Evolutionary conservation across 92 coral and sea anemone species (phyloP).

Genomic region (Zoanthus sociatus): DNA sequence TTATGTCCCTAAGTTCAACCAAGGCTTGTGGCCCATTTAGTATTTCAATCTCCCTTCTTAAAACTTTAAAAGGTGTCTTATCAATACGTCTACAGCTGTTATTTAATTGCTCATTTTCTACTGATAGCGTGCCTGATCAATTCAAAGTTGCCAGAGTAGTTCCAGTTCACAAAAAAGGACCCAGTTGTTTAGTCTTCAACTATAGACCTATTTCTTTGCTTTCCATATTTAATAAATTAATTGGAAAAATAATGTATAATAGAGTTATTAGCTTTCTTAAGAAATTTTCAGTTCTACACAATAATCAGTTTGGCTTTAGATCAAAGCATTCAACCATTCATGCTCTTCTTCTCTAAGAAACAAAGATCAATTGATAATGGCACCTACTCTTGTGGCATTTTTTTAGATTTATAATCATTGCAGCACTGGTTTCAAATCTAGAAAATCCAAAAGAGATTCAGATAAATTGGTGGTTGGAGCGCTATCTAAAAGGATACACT

Average conservation of each 20-base stretch:
- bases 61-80: conserved; percentile 3
- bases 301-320: too few species aligned
- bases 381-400: too few species aligned
- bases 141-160: not conserved
- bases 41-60: conserved; percentile 28
- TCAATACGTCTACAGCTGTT: conserved; percentile 19
- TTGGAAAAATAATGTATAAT: too few species aligned
- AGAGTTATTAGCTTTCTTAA: not conserved
- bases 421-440: conserved; percentile 5
- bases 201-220: not conserved
- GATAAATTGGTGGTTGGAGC: conserved; percentile 11
- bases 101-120: conserved; percentile 34
- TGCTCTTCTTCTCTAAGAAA: too few species aligned
- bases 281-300: not conserved
- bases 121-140: not conserved
- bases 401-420: not conserved
- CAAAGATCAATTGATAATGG: too few species aligned
- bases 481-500: conserved; percentile 31
- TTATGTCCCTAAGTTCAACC: conserved; percentile 24
- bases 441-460: not conserved
- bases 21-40: conserved; percentile 48
- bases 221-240: not conserved
- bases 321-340: too few species aligned
- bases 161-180: conserved; percentile 16
- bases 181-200: not conserved